These are phyloP conservation scores for Microplitis deprimator DNA, from an alignment of 2,888 invertebrate species.

Conservation along the genomic window DNA sequence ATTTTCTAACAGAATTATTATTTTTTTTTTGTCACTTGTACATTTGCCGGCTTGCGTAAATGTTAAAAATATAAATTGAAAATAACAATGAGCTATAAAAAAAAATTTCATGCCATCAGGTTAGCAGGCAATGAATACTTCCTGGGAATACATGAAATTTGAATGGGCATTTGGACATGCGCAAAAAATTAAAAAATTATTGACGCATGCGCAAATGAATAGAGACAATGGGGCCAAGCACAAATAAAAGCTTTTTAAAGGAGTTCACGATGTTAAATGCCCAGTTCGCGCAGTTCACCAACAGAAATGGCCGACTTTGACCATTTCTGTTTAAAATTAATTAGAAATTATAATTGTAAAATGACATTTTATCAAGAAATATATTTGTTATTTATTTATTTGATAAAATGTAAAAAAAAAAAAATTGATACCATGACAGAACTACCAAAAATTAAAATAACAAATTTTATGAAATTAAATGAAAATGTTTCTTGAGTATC, in stretches of 20 bases:
- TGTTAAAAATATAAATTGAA: neutral
- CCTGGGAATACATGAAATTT: neutral
- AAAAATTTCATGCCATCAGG: neutral
- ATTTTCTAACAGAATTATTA: neutral
- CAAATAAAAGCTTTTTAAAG: neutral
- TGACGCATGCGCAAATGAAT: neutral
- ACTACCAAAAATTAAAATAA: no score
- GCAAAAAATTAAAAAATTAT: neutral
- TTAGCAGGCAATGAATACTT: neutral
- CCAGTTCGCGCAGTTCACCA: neutral
- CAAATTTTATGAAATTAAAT: no score
- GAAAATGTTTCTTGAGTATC: no score
- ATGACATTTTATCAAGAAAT: no score
- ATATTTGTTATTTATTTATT: no score
- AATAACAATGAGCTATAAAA: neutral
- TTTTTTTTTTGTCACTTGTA: neutral
- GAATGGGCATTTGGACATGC: neutral
- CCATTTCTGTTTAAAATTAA: neutral
- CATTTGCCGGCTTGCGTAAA: neutral
- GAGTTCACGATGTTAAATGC: neutral
- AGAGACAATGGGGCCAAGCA: neutral
- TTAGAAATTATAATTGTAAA: neutral
- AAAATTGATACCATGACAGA: no score
- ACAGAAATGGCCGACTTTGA: neutral
- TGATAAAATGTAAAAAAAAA: no score